These are phyloP conservation scores for Phalanger gymnotis DNA, from an alignment of 2,797 vertebrate species.

Conservation along the genomic window DNA sequence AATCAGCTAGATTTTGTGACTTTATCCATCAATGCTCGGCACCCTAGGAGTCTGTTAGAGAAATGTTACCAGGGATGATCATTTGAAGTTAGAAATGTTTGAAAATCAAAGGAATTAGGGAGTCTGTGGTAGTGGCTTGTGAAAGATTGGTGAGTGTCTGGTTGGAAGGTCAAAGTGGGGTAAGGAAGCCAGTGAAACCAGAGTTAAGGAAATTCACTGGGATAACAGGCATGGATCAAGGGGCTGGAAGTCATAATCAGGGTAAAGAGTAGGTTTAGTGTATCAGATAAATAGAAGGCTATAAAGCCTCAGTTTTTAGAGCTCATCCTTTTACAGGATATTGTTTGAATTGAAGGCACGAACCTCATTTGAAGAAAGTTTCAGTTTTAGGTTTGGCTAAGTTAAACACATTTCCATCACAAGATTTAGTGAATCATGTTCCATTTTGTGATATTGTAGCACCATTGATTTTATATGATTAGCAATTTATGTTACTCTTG, in stretches of 20 bases:
- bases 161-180: neutral
- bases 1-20: neutral
- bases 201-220: neutral
- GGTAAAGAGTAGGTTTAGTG: neutral
- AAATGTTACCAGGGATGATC: neutral
- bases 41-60: neutral
- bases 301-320: neutral
- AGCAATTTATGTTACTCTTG: slow-evolving; percentile 64
- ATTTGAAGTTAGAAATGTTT: neutral
- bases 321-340: neutral
- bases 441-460: slow-evolving; percentile 22
- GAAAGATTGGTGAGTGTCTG: neutral
- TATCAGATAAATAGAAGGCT: neutral
- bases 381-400: neutral
- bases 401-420: slow-evolving; percentile 33
- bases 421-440: slow-evolving; percentile 13
- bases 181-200: neutral
- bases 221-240: neutral
- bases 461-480: slow-evolving; percentile 62
- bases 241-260: neutral
- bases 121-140: neutral
- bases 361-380: slow-evolving; percentile 28
- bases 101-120: neutral
- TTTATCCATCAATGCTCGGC: neutral
- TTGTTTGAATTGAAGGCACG: neutral